Evolutionary conservation across 2,797 vertebrate species (phyloP).

Genomic region (Sebastes minor): DNA sequence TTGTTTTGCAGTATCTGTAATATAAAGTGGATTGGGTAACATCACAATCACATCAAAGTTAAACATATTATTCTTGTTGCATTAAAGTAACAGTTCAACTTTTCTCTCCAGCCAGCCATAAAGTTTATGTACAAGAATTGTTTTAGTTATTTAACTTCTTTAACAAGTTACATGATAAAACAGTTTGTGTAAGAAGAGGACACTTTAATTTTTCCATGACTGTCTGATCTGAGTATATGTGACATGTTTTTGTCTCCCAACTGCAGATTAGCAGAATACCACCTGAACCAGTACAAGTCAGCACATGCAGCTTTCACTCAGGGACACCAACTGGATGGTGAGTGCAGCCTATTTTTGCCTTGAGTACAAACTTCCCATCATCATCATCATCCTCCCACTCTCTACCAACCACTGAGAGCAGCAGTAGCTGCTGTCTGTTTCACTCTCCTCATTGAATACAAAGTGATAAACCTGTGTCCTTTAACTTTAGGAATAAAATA

Average conservation of each 20-base stretch:
- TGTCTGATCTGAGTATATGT: constrained; percentile 4
- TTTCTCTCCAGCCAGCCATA: background rate
- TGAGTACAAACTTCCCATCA: constrained; percentile 19
- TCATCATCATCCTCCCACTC: background rate
- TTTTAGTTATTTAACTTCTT: background rate
- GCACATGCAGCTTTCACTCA: constrained; percentile 89
- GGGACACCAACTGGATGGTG: constrained; percentile 90
- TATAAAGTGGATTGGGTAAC: background rate
- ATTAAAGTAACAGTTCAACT: background rate
- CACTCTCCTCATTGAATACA: background rate
- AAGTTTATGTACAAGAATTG: background rate
- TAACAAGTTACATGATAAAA: background rate
- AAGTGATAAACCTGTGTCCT: background rate
- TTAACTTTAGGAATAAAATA: background rate
- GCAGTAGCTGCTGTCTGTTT: constrained; percentile 21
- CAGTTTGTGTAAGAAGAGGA: background rate
- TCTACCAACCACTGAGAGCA: constrained; percentile 14
- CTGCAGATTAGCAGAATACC: constrained; percentile 93
- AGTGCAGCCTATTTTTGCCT: constrained; percentile 69
- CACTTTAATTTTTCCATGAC: constrained; percentile 3
- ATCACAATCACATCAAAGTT: background rate
- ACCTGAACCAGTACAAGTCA: constrained; percentile 87
- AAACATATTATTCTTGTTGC: background rate
- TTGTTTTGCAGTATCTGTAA: background rate
- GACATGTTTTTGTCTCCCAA: constrained; percentile 18